phyloP scores from a whole-genome alignment of 2,888 invertebrate genomes.

The Andrena praecox region DNA sequence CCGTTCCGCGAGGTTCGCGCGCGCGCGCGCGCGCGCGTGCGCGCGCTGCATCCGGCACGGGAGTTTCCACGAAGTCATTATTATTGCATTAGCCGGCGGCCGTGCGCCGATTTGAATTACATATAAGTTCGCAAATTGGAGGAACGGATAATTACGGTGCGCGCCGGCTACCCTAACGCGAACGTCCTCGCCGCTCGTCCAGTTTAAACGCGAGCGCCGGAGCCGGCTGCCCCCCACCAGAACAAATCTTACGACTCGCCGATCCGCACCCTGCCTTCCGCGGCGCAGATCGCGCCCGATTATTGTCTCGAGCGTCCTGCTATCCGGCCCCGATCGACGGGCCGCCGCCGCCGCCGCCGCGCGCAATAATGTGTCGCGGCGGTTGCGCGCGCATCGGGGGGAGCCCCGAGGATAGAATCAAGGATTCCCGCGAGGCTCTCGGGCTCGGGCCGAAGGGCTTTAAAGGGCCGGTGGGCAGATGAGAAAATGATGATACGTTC shows the following conservation, averaged over 20 bases:
- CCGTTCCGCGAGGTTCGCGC: conserved; percentile 47
- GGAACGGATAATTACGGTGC: conserved; percentile 71
- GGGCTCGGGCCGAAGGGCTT: not conserved
- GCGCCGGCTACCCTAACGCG: conserved; percentile 39
- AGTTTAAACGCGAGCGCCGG: conserved; percentile 7
- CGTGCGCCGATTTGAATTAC: conserved; percentile 67
- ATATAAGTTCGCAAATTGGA: conserved; percentile 69
- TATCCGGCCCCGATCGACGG: conserved; percentile 11
- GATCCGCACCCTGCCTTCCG: not conserved
- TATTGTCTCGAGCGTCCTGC: not conserved
- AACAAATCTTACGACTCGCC: not conserved
- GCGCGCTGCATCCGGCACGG: conserved; percentile 45
- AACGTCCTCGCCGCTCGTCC: conserved; percentile 35
- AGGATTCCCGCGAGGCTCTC: not conserved
- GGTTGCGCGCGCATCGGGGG: too few species aligned
- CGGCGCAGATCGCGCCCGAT: conserved; percentile 1
- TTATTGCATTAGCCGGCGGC: conserved; percentile 72
- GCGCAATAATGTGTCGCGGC: not conserved
- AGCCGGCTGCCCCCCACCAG: too few species aligned
- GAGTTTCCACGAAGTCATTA: conserved; percentile 72
- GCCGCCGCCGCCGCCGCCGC: not conserved
- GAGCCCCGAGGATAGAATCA: not conserved
- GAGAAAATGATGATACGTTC: conserved; percentile 58
- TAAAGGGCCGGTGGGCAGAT: conserved; percentile 25
- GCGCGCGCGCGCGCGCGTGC: not conserved